Conservation (phyloP, 2,113 vertebrate genomes). For the Sinosuthora webbiana region DNA sequence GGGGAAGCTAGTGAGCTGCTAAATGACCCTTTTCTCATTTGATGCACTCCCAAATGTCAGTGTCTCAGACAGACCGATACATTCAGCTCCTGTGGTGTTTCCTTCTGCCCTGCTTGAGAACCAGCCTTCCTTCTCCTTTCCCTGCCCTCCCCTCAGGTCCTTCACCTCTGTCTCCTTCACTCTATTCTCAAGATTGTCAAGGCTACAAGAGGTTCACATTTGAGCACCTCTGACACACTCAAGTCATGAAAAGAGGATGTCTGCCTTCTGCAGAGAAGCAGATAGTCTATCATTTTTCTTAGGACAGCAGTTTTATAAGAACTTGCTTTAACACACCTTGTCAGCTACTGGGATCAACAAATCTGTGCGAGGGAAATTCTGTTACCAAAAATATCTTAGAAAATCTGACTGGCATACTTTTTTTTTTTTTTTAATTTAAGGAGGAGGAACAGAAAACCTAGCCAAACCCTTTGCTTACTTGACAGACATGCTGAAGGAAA, state of each 20-base stretch:
- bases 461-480: neutral
- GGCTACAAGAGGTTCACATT: neutral
- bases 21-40: neutral
- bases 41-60: neutral
- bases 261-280: conserved; percentile 3
- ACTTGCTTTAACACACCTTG: conserved; percentile 15
- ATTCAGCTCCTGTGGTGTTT: neutral
- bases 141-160: neutral
- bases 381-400: neutral
- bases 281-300: conserved; percentile 15
- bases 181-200: neutral
- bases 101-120: neutral
- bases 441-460: neutral
- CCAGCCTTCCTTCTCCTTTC: neutral
- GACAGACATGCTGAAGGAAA: neutral
- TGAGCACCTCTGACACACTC: neutral
- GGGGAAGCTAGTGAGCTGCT: neutral
- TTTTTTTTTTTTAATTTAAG: neutral
- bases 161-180: neutral
- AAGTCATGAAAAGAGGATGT: neutral
- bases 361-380: neutral
- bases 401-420: neutral
- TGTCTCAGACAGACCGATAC: neutral
- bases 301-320: conserved; percentile 6
- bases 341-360: conserved; percentile 11